phyloP scores from a whole-genome alignment of 2,113 vertebrate species.

The Oreochromis spilurus region DNA sequence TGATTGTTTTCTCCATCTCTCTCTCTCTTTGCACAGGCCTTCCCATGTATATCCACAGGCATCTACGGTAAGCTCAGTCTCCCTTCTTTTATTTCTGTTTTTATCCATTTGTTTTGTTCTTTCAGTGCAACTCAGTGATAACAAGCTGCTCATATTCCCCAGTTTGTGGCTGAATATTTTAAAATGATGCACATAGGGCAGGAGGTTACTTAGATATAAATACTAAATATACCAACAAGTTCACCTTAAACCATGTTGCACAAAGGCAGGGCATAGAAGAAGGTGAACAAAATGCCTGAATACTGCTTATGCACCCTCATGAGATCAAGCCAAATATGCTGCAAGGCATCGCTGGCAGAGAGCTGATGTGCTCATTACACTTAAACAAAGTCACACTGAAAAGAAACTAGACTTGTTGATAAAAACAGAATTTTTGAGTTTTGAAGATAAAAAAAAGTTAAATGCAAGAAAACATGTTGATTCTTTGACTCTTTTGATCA shows the following conservation, averaged over 20 bases:
- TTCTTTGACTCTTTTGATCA: background rate
- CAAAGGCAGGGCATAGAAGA: constrained; percentile 3
- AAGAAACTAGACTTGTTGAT: constrained; percentile 8
- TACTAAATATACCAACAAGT: background rate
- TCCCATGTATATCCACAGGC: constrained; percentile 98
- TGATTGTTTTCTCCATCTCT: constrained; percentile 45
- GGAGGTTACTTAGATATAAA: background rate
- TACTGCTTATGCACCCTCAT: background rate
- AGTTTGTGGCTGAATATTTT: background rate
- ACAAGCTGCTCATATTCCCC: background rate
- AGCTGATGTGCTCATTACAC: constrained; percentile 14
- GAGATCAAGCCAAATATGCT: constrained; percentile 14
- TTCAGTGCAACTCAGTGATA: background rate
- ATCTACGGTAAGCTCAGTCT: constrained; percentile 88
- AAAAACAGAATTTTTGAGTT: background rate
- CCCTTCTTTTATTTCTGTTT: background rate
- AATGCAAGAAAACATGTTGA: background rate
- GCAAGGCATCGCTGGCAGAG: background rate
- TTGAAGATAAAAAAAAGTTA: background rate
- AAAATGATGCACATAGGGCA: background rate
- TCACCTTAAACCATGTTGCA: constrained; percentile 13
- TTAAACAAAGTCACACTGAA: constrained; percentile 47
- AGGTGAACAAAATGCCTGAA: constrained; percentile 18
- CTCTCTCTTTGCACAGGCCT: constrained; percentile 79
- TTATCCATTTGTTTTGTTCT: background rate